Conservation (phyloP, 2,113 vertebrate genomes). For the Pygoscelis adeliae region DNA sequence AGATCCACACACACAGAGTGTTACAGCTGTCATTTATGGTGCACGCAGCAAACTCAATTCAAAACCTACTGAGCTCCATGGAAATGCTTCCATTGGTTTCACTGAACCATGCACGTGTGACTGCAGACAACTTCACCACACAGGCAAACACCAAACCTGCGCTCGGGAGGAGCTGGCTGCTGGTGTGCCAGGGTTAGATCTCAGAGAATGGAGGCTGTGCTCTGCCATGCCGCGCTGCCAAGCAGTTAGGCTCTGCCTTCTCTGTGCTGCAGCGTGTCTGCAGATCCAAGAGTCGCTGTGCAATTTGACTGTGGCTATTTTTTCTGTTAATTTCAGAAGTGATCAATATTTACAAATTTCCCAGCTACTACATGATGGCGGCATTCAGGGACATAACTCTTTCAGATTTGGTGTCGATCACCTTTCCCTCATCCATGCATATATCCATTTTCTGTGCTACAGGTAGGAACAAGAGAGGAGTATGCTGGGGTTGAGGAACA, state of each 20-base stretch:
- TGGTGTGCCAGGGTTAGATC: background rate
- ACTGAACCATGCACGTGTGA: background rate
- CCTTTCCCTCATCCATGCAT: background rate
- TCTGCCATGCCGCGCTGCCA: accelerated
- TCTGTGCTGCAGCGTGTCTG: background rate
- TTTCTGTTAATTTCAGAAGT: background rate
- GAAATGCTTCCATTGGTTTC: background rate
- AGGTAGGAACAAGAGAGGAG: background rate
- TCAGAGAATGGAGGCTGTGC: accelerated
- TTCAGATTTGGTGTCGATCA: background rate
- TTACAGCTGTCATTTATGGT: background rate
- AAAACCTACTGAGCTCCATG: background rate
- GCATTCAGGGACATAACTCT: background rate
- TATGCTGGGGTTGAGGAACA: background rate
- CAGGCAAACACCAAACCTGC: background rate
- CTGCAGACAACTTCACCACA: background rate
- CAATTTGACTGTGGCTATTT: background rate
- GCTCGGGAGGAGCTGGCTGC: background rate
- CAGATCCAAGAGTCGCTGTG: accelerated
- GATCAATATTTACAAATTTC: background rate
- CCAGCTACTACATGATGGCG: background rate
- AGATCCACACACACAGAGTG: accelerated
- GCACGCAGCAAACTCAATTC: background rate
- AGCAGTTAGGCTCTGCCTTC: background rate
- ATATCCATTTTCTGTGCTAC: background rate